Evolutionary conservation across 2,888 invertebrate species (phyloP).

Genomic region (Drosophila pseudotalamancana): DNA sequence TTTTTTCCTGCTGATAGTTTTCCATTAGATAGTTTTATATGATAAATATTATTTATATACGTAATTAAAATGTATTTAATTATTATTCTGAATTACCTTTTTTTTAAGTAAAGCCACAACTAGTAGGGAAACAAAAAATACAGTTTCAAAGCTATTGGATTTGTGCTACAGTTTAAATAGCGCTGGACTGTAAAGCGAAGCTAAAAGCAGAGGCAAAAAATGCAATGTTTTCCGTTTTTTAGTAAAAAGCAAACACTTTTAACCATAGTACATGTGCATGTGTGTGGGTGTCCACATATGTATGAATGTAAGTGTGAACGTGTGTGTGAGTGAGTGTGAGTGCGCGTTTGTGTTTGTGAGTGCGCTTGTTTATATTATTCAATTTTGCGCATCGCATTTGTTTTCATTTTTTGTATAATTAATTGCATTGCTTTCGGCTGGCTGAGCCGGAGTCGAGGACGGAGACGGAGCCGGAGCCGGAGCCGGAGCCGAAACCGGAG

Average conservation of each 20-base stretch:
- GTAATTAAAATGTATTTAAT: too few species aligned
- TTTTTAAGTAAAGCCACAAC: too few species aligned
- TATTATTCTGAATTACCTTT: too few species aligned
- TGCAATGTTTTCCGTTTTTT: slow-evolving; percentile 3
- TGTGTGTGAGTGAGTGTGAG: slow-evolving; percentile 8
- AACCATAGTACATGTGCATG: neutral
- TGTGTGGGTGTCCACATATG: slow-evolving; percentile 1
- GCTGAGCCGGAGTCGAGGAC: too few species aligned
- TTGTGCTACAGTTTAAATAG: neutral
- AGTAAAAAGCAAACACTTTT: neutral
- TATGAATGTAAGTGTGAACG: neutral
- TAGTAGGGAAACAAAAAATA: too few species aligned
- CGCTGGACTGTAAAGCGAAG: neutral
- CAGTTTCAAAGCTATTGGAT: neutral
- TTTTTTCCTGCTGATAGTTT: too few species aligned
- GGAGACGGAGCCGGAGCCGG: too few species aligned
- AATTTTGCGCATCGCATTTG: slow-evolving; percentile 71
- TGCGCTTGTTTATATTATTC: slow-evolving; percentile 50
- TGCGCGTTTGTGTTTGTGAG: neutral
- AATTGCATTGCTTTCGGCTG: slow-evolving; percentile 75
- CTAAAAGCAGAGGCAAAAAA: neutral
- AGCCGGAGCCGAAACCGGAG: too few species aligned
- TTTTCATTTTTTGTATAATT: slow-evolving; percentile 74
- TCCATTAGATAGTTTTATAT: too few species aligned
- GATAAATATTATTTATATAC: too few species aligned